Conservation (phyloP, 2,113 vertebrate species). For the Perca schrenkii region DNA sequence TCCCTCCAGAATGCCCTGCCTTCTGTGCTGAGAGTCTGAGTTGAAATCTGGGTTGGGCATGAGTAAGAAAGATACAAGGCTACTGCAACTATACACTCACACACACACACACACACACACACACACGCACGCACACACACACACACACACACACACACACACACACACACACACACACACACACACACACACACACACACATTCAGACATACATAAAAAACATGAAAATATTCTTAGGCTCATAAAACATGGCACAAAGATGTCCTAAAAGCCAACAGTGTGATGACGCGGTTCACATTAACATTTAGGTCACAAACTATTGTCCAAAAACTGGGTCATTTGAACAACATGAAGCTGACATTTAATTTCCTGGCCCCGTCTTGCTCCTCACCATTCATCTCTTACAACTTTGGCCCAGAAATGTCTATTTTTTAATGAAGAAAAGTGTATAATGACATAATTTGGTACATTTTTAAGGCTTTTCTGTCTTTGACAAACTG, state of each 20-base stretch:
- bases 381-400: background rate
- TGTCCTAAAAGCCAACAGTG: background rate
- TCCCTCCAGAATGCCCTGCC: no score
- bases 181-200: background rate
- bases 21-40: no score
- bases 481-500: background rate
- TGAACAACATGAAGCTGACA: conserved; percentile 19
- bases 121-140: no score
- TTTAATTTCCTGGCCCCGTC: background rate
- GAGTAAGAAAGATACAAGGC: background rate
- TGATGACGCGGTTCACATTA: background rate
- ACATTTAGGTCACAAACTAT: conserved; percentile 14
- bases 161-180: no score
- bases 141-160: no score
- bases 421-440: background rate
- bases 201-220: background rate
- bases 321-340: conserved; percentile 36
- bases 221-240: background rate
- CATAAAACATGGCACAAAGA: conserved; percentile 1
- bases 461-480: background rate
- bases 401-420: conserved; percentile 8
- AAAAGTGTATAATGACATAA: background rate
- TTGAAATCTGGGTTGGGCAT: conserved; percentile 11
- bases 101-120: no score
- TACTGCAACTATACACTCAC: background rate